phyloP scores from a whole-genome alignment of 2,113 vertebrate species.

The Brienomyrus longianalis region DNA sequence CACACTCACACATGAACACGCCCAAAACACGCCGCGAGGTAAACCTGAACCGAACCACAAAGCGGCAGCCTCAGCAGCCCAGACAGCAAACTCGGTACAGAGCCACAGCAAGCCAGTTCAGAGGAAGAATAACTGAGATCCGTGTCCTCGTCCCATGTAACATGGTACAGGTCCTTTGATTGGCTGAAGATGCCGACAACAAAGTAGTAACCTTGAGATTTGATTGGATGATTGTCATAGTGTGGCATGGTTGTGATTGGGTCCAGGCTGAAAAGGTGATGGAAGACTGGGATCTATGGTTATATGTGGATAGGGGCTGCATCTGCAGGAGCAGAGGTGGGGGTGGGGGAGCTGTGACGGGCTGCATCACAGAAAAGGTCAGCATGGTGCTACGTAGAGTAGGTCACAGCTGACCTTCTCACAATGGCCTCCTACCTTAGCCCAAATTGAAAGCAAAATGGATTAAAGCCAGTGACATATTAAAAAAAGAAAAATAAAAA shows the following conservation, averaged over 20 bases:
- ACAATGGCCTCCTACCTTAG: not conserved
- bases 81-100: constrained; percentile 50
- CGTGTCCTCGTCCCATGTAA: not conserved
- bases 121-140: constrained; percentile 45
- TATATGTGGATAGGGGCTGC: constrained; percentile 31
- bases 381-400: not conserved
- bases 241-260: constrained; percentile 47
- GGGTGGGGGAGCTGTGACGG: not conserved
- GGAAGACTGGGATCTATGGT: constrained; percentile 2
- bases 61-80: constrained; percentile 43
- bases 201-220: constrained; percentile 54
- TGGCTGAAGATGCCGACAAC: constrained; percentile 28
- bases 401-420: not conserved
- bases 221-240: constrained; percentile 43
- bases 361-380: constrained; percentile 16
- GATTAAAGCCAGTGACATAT: not conserved
- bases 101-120: constrained; percentile 50
- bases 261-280: constrained; percentile 37
- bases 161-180: not conserved
- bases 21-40: constrained; percentile 22
- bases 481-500: not conserved
- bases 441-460: not conserved
- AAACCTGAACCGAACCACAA: constrained; percentile 43
- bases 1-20: constrained; percentile 31
- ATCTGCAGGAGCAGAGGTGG: constrained; percentile 24